Evolutionary conservation across 2,113 vertebrate species (phyloP).

Genomic region (Colinus virginianus): DNA sequence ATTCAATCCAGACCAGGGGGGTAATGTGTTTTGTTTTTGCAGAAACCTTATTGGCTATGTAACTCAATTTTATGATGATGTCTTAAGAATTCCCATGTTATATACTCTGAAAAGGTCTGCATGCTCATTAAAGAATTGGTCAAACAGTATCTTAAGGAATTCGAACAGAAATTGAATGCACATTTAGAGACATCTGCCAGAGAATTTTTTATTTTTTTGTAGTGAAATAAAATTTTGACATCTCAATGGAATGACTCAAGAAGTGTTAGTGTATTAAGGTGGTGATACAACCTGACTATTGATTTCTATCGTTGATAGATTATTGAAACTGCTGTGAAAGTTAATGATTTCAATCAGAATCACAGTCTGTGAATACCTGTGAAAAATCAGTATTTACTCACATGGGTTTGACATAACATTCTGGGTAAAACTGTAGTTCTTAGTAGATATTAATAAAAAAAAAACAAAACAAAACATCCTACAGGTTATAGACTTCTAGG

Average conservation of each 20-base stretch:
- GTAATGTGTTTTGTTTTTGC: not conserved
- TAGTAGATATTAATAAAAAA: not conserved
- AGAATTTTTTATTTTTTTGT: not conserved
- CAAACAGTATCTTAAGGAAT: not conserved
- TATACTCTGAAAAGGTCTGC: slow-evolving; percentile 12
- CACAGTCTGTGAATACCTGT: not conserved
- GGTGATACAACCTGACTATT: not conserved
- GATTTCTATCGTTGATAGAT: not conserved
- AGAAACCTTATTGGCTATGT: not conserved
- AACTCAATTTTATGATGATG: not conserved
- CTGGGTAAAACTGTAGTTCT: not conserved
- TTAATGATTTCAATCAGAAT: not conserved
- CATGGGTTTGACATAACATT: not conserved
- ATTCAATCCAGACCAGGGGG: not conserved
- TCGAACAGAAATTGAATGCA: not conserved
- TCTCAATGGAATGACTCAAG: not conserved
- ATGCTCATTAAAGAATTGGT: not conserved
- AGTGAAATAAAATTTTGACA: not conserved
- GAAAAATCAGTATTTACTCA: not conserved
- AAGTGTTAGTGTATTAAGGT: not conserved
- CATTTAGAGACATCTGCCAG: not conserved
- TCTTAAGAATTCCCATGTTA: slow-evolving; percentile 49
- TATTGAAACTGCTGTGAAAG: not conserved
- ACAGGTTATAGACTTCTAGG: not conserved
- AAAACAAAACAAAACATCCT: not conserved